phyloP scores from a whole-genome alignment of 2,113 vertebrate genomes.

The Varanus komodoensis region DNA sequence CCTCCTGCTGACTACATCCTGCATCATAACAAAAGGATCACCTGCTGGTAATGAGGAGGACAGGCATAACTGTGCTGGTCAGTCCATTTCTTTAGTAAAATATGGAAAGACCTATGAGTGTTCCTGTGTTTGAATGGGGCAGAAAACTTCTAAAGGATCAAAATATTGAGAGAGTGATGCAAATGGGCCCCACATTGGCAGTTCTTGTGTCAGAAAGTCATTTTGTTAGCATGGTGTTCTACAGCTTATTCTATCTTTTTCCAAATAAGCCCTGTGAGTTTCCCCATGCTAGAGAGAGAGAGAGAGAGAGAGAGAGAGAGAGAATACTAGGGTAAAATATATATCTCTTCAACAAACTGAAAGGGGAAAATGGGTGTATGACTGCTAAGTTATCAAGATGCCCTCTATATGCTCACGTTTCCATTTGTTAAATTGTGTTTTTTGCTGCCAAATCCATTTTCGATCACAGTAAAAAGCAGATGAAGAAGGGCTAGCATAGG shows the following conservation, averaged over 20 bases:
- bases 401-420: slow-evolving; percentile 48
- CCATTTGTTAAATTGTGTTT: slow-evolving; percentile 67
- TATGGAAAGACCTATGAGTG: too few relatives aligned
- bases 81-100: too few relatives aligned
- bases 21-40: too few relatives aligned
- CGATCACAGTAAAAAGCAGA: slow-evolving; percentile 66
- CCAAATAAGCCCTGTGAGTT: slow-evolving; percentile 7
- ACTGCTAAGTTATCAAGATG: slow-evolving; percentile 60
- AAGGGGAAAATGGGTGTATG: background rate
- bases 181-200: too few relatives aligned
- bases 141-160: too few relatives aligned
- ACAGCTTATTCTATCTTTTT: slow-evolving; percentile 23
- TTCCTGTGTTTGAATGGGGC: too few relatives aligned
- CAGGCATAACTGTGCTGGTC: too few relatives aligned
- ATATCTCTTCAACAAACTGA: slow-evolving; percentile 35
- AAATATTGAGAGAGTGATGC: too few relatives aligned
- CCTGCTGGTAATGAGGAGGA: too few relatives aligned
- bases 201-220: too few relatives aligned
- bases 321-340: slow-evolving; percentile 13
- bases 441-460: slow-evolving; percentile 73
- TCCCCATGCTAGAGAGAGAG: slow-evolving; percentile 21
- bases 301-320: background rate
- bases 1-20: too few relatives aligned
- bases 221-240: too few relatives aligned
- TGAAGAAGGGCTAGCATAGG: slow-evolving; percentile 60